phyloP scores from a whole-genome alignment of 1,140 invertebrate genomes.

The Octopus bimaculoides region DNA sequence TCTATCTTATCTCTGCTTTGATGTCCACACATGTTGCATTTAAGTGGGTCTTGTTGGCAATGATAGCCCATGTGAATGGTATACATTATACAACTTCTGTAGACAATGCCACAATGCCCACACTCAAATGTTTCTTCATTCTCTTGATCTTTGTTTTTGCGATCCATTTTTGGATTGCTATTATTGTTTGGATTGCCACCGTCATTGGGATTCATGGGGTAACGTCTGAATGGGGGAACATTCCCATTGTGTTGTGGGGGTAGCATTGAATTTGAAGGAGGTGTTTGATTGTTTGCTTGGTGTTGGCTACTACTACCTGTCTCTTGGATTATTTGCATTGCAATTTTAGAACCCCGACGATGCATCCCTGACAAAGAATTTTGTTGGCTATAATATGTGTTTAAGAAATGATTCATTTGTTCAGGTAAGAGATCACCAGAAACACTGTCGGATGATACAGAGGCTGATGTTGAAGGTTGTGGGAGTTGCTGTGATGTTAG shows the following conservation, averaged over 20 bases:
- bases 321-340: constrained; percentile 1
- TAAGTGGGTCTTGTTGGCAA: constrained; percentile 83
- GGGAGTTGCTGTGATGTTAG: not conserved
- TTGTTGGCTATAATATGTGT: constrained; percentile 6
- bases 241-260: constrained; percentile 19
- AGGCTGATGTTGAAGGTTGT: constrained; percentile 4
- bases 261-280: not conserved
- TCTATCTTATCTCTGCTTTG: constrained; percentile 76
- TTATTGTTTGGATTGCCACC: not conserved
- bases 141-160: constrained; percentile 13
- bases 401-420: not conserved
- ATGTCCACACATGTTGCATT: constrained; percentile 91
- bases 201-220: constrained; percentile 12
- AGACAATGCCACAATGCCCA: constrained; percentile 83
- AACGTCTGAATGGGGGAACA: constrained; percentile 12
- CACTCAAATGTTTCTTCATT: constrained; percentile 65
- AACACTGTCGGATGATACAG: not conserved
- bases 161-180: constrained; percentile 15
- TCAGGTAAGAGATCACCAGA: constrained; percentile 1
- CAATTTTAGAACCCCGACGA: constrained; percentile 7
- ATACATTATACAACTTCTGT: constrained; percentile 88
- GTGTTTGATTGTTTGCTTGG: not conserved
- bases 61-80: constrained; percentile 96
- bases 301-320: not conserved
- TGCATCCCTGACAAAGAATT: not conserved